These are phyloP conservation scores for Camelus bactrianus DNA, from an alignment of 2,113 vertebrate species.

Conservation along the genomic window DNA sequence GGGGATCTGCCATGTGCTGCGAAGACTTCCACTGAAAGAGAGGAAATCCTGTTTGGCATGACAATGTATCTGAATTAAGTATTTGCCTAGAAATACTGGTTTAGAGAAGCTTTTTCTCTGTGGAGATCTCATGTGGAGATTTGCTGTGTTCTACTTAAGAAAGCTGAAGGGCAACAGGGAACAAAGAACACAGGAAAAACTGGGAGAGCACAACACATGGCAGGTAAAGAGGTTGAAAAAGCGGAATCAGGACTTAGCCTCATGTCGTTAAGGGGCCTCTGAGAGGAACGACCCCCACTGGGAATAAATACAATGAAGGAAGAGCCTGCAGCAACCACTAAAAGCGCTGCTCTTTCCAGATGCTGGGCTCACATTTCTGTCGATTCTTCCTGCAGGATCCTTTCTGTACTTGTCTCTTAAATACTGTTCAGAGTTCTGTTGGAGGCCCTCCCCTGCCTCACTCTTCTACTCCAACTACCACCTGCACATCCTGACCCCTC, in stretches of 20 bases:
- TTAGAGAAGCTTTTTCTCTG: neutral
- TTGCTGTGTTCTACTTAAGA: fast-evolving
- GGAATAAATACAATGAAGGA: neutral
- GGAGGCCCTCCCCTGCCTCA: neutral
- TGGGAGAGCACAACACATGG: neutral
- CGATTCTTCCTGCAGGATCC: neutral
- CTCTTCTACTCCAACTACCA: too few species aligned
- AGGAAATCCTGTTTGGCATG: fast-evolving
- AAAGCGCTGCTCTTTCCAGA: neutral
- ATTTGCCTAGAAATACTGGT: neutral
- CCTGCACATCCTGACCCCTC: neutral
- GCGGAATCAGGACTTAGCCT: fast-evolving
- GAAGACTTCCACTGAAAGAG: neutral
- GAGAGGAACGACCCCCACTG: fast-evolving
- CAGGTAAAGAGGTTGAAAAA: neutral
- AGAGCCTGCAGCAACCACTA: neutral
- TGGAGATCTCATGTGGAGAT: neutral
- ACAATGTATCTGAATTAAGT: neutral
- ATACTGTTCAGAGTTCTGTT: fast-evolving
- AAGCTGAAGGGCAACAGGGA: neutral
- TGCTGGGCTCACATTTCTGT: fast-evolving
- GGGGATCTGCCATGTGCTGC: neutral
- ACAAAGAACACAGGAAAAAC: neutral
- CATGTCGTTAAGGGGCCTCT: neutral
- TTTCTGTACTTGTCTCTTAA: neutral